Evolutionary conservation across 2,797 vertebrate species (phyloP).

Genomic region (Otus scops): DNA sequence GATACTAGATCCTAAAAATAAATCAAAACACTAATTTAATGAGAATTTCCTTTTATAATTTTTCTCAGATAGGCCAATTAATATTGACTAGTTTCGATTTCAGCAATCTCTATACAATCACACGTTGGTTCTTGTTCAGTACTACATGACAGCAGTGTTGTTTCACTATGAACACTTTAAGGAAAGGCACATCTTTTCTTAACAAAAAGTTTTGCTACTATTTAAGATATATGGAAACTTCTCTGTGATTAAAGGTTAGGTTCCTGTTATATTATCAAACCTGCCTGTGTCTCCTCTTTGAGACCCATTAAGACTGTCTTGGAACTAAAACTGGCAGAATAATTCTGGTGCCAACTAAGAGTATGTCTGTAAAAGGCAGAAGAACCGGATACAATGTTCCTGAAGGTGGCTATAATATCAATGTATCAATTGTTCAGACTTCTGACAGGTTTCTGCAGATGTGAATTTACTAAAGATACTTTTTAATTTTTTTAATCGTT

Average conservation of each 20-base stretch:
- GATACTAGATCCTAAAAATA: not conserved
- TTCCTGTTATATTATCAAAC: not conserved
- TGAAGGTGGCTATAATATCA: not conserved
- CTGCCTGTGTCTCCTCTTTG: not conserved
- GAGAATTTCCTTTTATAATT: not conserved
- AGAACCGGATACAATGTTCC: not conserved
- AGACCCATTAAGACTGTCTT: not conserved
- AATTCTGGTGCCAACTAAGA: not conserved
- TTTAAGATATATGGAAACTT: not conserved
- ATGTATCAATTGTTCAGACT: not conserved
- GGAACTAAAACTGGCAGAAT: not conserved
- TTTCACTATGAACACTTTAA: not conserved
- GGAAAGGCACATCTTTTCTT: not conserved
- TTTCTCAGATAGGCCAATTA: not conserved
- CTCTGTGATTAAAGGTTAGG: not conserved
- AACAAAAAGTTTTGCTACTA: not conserved
- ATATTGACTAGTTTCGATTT: not conserved
- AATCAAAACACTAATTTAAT: not conserved
- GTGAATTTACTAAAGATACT: not conserved
- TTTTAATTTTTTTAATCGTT: not conserved
- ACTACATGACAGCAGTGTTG: not conserved
- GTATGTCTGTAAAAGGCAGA: not conserved
- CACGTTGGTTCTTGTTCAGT: not conserved
- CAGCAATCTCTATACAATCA: not conserved
- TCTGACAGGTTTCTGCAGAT: not conserved